A percentile compares a stretch with the other conserved stretches of the same genome.
phyloP scores from a whole-genome alignment of 2,113 vertebrate species.

The Scytalopus superciliaris region DNA sequence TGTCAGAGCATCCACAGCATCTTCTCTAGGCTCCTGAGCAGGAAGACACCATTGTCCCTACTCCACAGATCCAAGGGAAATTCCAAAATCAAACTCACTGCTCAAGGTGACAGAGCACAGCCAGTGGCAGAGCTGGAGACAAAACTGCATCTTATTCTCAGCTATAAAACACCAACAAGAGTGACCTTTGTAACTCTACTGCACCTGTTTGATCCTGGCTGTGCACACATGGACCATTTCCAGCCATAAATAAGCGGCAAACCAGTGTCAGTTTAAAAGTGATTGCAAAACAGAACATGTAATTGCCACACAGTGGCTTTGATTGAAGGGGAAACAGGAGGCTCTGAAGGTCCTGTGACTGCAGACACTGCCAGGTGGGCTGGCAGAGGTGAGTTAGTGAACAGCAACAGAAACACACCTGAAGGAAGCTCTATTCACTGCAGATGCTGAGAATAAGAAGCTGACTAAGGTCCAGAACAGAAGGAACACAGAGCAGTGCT shows the following conservation, averaged over 20 bases:
- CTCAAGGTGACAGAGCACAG: neutral
- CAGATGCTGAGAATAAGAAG: neutral
- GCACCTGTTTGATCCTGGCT: neutral
- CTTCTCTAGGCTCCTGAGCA: neutral
- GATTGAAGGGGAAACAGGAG: neutral
- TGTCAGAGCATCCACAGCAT: neutral
- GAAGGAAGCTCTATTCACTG: neutral
- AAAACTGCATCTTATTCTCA: neutral
- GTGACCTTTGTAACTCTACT: neutral
- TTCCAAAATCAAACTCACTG: neutral
- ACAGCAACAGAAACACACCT: neutral
- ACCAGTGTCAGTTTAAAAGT: rapidly evolving
- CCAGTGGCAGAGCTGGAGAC: neutral
- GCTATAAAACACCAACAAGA: neutral
- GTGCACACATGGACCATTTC: neutral
- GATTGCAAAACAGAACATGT: neutral
- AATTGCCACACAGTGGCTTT: neutral
- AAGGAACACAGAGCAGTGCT: neutral
- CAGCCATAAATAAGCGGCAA: neutral
- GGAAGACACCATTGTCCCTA: neutral
- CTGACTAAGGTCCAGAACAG: neutral
- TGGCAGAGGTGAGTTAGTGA: neutral
- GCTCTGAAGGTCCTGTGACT: neutral
- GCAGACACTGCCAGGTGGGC: neutral
- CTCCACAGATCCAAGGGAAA: neutral